Base-by-base conservation (phyloP, 2,888 invertebrate genomes). In the Urechis unicinctus region DNA sequence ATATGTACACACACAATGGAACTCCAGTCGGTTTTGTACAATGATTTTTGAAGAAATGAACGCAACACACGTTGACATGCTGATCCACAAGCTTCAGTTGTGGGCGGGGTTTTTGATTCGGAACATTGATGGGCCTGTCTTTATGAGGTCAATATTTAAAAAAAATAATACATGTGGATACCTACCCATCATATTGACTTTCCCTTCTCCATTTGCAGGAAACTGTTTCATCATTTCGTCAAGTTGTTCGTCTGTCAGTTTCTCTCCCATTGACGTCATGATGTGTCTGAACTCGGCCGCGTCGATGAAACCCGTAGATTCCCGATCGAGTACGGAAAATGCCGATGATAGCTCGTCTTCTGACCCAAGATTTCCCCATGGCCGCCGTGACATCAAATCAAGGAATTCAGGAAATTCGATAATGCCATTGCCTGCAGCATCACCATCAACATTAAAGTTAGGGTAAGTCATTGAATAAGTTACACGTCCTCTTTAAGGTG, bases 351-450 rank as follows among this genome's bases (percentile, higher is more conserved):
- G 95, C 83, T 96, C 95, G 82, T 95, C 95, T 85, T 95, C 94
- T 81, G 92, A 72, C 83, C 96, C 95, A 68, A 94, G 95, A 84
- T 96, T 95, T 82, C 96, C 95, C 51, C 43, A 21, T 95, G 95
- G 96, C 86, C 96, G 96, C 79, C 95, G 88, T 78, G 95, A 95
- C 96, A 97, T 96, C 95, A 97, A 95, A 80, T 96, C 95, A 77
- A 96, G 86, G 85, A 96, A 96, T 83, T 97, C 96, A 74, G 95
- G 95, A 83, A 97, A 96, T 84, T 96, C 95, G 83, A 96, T 96
- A 80, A 95, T 96, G 78, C 96, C 96, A 82, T 96, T 96, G 78
- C 95, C 94, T 95, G 79, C 22, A 1, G 25, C 77, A 72, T 47
- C n/a, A n/a, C n/a, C 36, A 55, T 36, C 44, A 24, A 3, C 13